Evolutionary conservation across 2,888 invertebrate genomes (phyloP), one percentile per base, ranked within the genome.

Genomic region (Megaustenia siamemsis): DNA sequence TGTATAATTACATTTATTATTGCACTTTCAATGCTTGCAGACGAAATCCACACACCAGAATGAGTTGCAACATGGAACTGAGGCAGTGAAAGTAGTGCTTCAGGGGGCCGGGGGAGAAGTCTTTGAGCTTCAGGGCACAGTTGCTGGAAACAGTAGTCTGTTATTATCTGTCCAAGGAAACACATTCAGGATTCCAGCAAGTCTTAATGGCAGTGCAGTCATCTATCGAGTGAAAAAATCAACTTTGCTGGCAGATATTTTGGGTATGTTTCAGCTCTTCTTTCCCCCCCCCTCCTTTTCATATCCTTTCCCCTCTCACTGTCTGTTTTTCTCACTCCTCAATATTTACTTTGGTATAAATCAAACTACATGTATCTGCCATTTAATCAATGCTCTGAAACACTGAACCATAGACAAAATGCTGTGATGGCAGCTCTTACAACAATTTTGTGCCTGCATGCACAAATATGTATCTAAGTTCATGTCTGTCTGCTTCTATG

Each of bases 101-200:
- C 80, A 83, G n/a, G 87, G 83, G 2, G 49, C 86, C 56, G 88
- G 87, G 10, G 83, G 83, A 24, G 79, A 84, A 45, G 60, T 82
- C 6, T 82, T 88, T 32, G 85, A 87, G 28, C 71, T 91, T 12
- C 75, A 84, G 21, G 92, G 91, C 38, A 88, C 90, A 45, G 88
- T 90, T 43, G 89, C 90, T 1, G 90, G 90, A 12, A 87, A 87
- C n/a, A 86, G 86, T 28, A 86, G 91, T 10, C 85, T 90, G 24
- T 87, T 92, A 32, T 83, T 89, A 53, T 87, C 88, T 35, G 83
- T 91, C 1, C 89, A 90, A 81, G 89, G 88, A 15, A 78, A 87
- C 38, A 35, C 53, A 10, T 92, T 92, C 79, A 35, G 86, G 0
- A 86, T 89, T 10, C 91, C 91, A 24, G 89, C 91, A 10, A 82